Evolutionary conservation across 1,140 invertebrate genomes (phyloP).

Genomic region (Hyles euphorbiae): DNA sequence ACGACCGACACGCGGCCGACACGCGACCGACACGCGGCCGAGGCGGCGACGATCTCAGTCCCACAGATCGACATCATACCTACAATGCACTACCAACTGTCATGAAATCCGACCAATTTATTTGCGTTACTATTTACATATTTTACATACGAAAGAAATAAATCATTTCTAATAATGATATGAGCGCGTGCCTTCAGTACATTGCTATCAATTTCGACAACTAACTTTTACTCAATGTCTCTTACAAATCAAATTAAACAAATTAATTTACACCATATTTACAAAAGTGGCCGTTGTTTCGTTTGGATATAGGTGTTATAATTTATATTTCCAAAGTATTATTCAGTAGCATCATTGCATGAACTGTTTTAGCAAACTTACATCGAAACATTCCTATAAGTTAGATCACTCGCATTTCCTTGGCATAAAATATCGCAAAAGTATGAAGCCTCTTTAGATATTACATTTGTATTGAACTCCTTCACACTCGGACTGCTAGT

Average conservation of each 20-base stretch:
- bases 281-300: slow-evolving; percentile 18
- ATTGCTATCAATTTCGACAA: slow-evolving; percentile 32
- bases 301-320: not conserved
- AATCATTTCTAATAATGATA: slow-evolving; percentile 64
- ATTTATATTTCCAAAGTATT: no score
- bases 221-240: slow-evolving; percentile 20
- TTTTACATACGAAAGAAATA: slow-evolving; percentile 66
- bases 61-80: not conserved
- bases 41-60: no score
- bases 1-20: not conserved
- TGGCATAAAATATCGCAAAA: no score
- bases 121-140: slow-evolving; percentile 67
- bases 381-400: no score
- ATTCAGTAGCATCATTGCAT: no score
- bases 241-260: slow-evolving; percentile 28
- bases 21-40: not conserved
- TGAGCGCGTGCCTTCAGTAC: slow-evolving; percentile 54
- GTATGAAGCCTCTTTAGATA: no score
- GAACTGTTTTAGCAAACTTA: no score
- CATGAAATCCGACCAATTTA: slow-evolving; percentile 39
- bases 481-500: no score
- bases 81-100: slow-evolving; percentile 26
- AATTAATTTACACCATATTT: slow-evolving; percentile 36
- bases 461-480: no score
- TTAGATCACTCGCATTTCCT: no score